These are phyloP conservation scores for Taurulus bubalis DNA, from an alignment of 2,113 vertebrate genomes.

Conservation along the genomic window DNA sequence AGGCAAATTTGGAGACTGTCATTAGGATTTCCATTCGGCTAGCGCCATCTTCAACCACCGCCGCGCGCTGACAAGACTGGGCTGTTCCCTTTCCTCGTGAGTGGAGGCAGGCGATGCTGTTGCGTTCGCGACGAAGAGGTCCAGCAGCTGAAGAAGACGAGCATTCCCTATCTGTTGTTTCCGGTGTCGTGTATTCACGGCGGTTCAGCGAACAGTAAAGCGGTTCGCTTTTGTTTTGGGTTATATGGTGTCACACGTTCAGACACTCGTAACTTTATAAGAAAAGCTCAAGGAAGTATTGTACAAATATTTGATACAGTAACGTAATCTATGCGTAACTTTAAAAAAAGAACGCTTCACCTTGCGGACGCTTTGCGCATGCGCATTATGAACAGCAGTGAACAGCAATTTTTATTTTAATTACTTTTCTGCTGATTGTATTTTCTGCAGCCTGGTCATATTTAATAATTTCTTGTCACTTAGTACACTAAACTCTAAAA, in stretches of 20 bases:
- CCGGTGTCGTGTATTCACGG: conserved; percentile 36
- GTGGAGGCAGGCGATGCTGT: conserved; percentile 55
- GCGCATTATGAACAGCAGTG: not conserved
- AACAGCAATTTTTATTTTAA: not conserved
- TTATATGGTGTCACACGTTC: rapidly evolving
- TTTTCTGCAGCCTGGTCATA: not conserved
- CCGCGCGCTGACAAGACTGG: conserved; percentile 80
- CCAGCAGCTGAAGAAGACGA: conserved; percentile 34
- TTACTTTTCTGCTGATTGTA: not conserved
- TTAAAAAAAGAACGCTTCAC: not conserved
- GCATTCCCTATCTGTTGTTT: conserved; percentile 11
- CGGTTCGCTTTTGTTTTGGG: not conserved
- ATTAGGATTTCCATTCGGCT: conserved; percentile 99
- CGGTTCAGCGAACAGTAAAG: not conserved
- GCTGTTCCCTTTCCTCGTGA: conserved; percentile 69
- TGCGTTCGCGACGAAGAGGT: conserved; percentile 49
- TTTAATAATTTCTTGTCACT: not conserved
- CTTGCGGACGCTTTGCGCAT: conserved; percentile 18
- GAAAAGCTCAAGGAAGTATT: rapidly evolving
- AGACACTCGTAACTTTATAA: rapidly evolving
- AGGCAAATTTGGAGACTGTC: conserved; percentile 98
- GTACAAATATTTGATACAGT: not conserved
- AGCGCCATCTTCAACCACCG: conserved; percentile 94
- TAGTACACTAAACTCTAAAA: not conserved
- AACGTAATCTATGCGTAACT: not conserved